Percentiles rank a stretch among this genome's conserved stretches.
Conservation (phyloP, 2,113 vertebrate species). For the Hyla sarda region DNA sequence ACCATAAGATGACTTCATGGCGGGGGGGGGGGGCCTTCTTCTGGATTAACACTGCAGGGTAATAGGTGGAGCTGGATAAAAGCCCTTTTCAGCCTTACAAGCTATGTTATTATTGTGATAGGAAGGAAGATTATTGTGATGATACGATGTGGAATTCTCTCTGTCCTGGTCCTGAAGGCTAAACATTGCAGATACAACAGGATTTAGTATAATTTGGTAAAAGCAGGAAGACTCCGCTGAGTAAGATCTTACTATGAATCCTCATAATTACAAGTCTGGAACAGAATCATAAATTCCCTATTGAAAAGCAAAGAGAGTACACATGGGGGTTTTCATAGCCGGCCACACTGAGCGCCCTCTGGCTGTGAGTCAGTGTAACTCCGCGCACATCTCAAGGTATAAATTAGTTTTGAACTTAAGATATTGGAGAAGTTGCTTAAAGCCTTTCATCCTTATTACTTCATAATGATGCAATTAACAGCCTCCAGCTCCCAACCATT, state of each 20-base stretch:
- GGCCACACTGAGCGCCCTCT: neutral
- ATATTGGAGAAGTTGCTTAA: slow-evolving; percentile 23
- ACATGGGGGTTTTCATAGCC: too few relatives aligned
- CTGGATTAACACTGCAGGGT: too few relatives aligned
- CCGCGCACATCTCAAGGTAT: neutral
- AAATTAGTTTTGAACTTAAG: slow-evolving; percentile 22
- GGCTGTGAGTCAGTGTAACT: neutral
- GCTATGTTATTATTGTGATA: too few relatives aligned
- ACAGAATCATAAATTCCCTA: neutral
- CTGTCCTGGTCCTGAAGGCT: too few relatives aligned
- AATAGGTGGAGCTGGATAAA: too few relatives aligned
- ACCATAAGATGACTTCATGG: too few relatives aligned
- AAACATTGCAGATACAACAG: neutral
- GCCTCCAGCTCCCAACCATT: slow-evolving; percentile 18
- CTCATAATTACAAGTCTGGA: neutral
- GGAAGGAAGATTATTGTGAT: too few relatives aligned
- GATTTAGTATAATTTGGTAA: neutral
- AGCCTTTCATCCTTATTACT: slow-evolving; percentile 42
- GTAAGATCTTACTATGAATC: neutral
- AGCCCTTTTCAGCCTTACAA: too few relatives aligned
- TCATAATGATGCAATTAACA: slow-evolving; percentile 47
- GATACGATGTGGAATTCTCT: too few relatives aligned
- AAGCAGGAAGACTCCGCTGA: neutral
- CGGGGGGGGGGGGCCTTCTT: too few relatives aligned
- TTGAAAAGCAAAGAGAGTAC: neutral